These are phyloP conservation scores for Papilio xuthus DNA, from an alignment of 1,140 invertebrate species.

Conservation along the genomic window DNA sequence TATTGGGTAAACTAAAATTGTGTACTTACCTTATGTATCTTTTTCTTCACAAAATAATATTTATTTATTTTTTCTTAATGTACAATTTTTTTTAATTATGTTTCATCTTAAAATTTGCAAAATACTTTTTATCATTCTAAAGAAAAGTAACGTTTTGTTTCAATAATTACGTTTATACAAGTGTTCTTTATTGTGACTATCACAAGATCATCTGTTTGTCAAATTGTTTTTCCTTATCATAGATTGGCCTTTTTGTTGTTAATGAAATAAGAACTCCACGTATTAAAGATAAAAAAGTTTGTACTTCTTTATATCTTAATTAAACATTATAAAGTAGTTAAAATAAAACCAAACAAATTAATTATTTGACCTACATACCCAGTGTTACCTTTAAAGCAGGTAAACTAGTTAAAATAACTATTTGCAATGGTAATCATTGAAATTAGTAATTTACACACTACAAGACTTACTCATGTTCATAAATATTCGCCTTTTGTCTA, in stretches of 20 bases:
- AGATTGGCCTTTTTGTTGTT: background rate
- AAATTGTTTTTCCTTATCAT: slow-evolving; percentile 5
- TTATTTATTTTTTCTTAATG: background rate
- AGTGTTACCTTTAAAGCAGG: background rate
- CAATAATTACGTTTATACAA: background rate
- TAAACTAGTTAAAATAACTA: background rate
- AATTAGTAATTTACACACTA: too few relatives aligned
- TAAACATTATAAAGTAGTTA: background rate
- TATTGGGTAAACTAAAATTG: too few relatives aligned
- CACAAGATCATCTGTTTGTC: background rate
- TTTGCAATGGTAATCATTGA: too few relatives aligned
- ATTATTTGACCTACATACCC: background rate
- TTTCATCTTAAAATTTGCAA: background rate
- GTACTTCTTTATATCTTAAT: background rate
- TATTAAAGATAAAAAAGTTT: slow-evolving; percentile 1
- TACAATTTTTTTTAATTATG: background rate
- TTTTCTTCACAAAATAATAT: background rate
- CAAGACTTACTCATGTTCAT: too few relatives aligned
- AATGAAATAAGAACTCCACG: slow-evolving; percentile 1
- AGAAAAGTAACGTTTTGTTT: background rate
- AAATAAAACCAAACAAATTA: background rate
- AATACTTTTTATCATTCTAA: background rate
- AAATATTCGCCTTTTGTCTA: too few relatives aligned
- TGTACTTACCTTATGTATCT: background rate
- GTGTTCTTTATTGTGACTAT: background rate